These are phyloP conservation scores for Serranus cabrilla DNA, from an alignment of 2,797 vertebrate genomes.

Conservation along the genomic window DNA sequence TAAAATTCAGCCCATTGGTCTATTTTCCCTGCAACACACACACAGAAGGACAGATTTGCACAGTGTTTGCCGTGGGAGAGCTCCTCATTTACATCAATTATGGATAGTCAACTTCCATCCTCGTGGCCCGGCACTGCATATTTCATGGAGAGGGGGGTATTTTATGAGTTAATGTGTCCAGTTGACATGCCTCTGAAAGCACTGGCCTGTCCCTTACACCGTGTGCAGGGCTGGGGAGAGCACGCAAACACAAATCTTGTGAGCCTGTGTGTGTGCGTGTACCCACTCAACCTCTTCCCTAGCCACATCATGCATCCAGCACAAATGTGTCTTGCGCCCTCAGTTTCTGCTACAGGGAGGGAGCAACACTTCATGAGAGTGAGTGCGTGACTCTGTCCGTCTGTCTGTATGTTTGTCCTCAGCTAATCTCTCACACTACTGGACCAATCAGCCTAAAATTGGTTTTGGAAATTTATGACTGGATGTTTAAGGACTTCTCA, in stretches of 20 bases:
- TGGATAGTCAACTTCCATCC: constrained; percentile 86
- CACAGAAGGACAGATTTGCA: constrained; percentile 64
- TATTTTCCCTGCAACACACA: constrained; percentile 56
- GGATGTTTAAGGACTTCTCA: too few relatives aligned
- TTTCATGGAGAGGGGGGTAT: constrained; percentile 85
- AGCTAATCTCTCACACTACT: too few relatives aligned
- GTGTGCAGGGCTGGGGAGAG: constrained; percentile 63
- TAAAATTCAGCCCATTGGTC: constrained; percentile 72
- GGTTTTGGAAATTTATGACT: too few relatives aligned
- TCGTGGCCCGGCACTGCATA: constrained; percentile 82
- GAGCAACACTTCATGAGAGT: neutral
- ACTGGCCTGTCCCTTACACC: constrained; percentile 81
- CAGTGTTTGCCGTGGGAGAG: constrained; percentile 79
- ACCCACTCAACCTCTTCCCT: constrained; percentile 54
- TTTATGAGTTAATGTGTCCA: constrained; percentile 89
- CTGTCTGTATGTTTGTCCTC: too few relatives aligned
- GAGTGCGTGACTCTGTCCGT: too few relatives aligned
- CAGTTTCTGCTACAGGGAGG: constrained; percentile 24
- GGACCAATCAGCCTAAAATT: too few relatives aligned
- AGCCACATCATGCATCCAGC: constrained; percentile 53
- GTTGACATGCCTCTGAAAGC: constrained; percentile 86
- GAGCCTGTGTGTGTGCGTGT: constrained; percentile 15
- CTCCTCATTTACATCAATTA: constrained; percentile 90
- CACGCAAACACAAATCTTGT: constrained; percentile 69
- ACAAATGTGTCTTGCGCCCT: constrained; percentile 51